phyloP scores from a whole-genome alignment of 1,140 invertebrate species.

The Drosophila melanogaster region Release_6_plus_ISO1_MT NC_004354.4:11530001-11530500 shows the following conservation, averaged over 20 bases:
- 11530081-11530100: background rate
- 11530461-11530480: slow-evolving; percentile 2
- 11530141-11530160: slow-evolving; percentile 5
- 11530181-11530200: background rate
- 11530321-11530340: slow-evolving; percentile 70
- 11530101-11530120: background rate
- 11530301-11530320: slow-evolving; percentile 30
- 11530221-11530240: slow-evolving; percentile 3
- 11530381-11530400: slow-evolving; percentile 31
- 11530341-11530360: slow-evolving; percentile 58
- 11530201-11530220: slow-evolving; percentile 1
- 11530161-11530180: background rate
- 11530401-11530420: slow-evolving; percentile 30
- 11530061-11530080: slow-evolving; percentile 1
- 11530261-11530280: slow-evolving; percentile 10
- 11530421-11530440: slow-evolving; percentile 36
- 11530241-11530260: slow-evolving; percentile 8
- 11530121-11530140: background rate
- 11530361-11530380: slow-evolving; percentile 6
- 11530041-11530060: background rate
- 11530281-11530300: slow-evolving; percentile 8
- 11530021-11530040: slow-evolving; percentile 2
- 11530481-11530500: slow-evolving; percentile 3
- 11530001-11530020: slow-evolving; percentile 2
- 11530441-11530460: slow-evolving; percentile 19